Conservation (phyloP, 2,113 vertebrate genomes). For the Rutilus rutilus region DNA sequence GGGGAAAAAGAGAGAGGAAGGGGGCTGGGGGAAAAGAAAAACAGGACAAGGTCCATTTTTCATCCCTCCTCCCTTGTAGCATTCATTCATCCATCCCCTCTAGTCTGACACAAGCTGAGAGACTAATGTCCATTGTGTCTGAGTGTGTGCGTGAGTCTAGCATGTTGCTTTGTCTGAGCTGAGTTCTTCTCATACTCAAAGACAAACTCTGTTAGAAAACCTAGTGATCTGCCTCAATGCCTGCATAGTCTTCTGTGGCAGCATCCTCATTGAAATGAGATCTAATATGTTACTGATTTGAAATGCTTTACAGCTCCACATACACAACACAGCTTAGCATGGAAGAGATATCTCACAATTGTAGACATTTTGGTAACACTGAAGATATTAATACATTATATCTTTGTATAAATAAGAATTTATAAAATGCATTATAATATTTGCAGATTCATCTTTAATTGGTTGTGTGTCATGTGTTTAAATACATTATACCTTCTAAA, state of each 20-base stretch:
- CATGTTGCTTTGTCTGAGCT: slow-evolving; percentile 14
- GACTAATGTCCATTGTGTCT: slow-evolving; percentile 35
- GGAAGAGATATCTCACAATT: background rate
- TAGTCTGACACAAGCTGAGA: slow-evolving; percentile 23
- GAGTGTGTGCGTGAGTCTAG: slow-evolving; percentile 19
- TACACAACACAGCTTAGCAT: background rate
- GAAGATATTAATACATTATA: too few species aligned
- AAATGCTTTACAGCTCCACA: background rate
- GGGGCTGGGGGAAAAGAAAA: slow-evolving; percentile 32
- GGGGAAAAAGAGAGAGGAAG: slow-evolving; percentile 8
- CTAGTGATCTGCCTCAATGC: background rate
- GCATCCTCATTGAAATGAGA: background rate
- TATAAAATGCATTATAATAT: too few species aligned
- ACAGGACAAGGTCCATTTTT: slow-evolving; percentile 40
- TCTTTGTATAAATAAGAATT: too few species aligned
- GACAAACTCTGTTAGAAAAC: background rate
- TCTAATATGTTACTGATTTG: background rate
- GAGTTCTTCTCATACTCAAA: background rate
- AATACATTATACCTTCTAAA: too few species aligned
- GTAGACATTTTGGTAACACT: too few species aligned
- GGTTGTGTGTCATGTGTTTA: too few species aligned
- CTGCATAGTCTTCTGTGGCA: background rate
- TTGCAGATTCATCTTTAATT: too few species aligned
- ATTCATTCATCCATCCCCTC: slow-evolving; percentile 38
- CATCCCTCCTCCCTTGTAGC: slow-evolving; percentile 32